A percentile compares a stretch with the other conserved stretches of the same genome.
Evolutionary conservation across 2,888 invertebrate species (phyloP).

Genomic region (Boloria euphrosyne): DNA sequence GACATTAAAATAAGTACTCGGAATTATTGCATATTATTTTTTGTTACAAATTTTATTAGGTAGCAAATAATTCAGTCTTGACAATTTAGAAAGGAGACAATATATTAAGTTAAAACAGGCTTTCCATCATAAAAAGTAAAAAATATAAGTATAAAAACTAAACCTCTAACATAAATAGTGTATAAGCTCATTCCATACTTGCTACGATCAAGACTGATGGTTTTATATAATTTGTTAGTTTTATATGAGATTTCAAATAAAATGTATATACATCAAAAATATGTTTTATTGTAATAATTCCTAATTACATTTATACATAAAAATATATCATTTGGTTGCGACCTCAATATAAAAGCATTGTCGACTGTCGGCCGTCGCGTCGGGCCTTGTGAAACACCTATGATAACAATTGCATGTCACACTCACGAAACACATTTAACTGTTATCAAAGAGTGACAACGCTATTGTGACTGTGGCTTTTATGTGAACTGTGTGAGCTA

Average conservation of each 20-base stretch:
- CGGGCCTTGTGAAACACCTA: constrained; percentile 2
- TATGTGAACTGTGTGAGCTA: constrained; percentile 51
- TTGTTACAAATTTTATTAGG: background rate
- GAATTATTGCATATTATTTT: background rate
- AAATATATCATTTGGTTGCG: constrained; percentile 11
- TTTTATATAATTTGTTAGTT: constrained; percentile 44
- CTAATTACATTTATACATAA: constrained; percentile 34
- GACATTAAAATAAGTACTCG: constrained; percentile 6
- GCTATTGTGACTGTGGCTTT: constrained; percentile 55
- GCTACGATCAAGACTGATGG: constrained; percentile 42
- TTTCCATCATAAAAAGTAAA: background rate
- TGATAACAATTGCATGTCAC: constrained; percentile 12
- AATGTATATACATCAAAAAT: constrained; percentile 28
- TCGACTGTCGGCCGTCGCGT: constrained; percentile 9
- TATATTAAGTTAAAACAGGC: background rate
- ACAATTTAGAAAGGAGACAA: background rate
- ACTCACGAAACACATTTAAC: constrained; percentile 7
- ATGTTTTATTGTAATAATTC: constrained; percentile 32
- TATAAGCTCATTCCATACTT: constrained; percentile 27
- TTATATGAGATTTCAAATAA: constrained; percentile 39
- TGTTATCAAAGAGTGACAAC: constrained; percentile 62
- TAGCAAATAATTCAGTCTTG: background rate
- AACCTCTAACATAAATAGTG: background rate
- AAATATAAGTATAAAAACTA: background rate
- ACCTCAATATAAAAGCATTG: constrained; percentile 8